Evolutionary conservation across 2,113 vertebrate species (phyloP).

Genomic region (Cercocebus atys): DNA sequence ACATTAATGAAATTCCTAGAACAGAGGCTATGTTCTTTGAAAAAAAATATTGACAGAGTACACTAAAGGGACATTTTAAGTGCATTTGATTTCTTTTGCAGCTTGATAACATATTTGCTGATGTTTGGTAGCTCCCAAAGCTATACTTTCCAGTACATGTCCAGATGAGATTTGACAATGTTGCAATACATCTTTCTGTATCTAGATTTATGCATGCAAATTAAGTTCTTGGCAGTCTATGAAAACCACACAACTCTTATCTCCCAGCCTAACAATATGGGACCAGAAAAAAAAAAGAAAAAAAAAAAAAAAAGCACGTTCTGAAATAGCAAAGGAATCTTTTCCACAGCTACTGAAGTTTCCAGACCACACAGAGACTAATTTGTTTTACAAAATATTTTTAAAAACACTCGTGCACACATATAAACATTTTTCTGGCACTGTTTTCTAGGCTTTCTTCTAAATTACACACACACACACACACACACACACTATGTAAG

Average conservation of each 20-base stretch:
- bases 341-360: not conserved
- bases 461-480: not conserved
- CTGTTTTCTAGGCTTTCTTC: not conserved
- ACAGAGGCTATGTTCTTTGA: constrained; percentile 46
- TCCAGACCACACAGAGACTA: not conserved
- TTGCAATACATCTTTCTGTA: constrained; percentile 15
- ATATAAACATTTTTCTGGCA: not conserved
- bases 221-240: not conserved
- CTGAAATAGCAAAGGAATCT: not conserved
- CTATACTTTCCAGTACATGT: not conserved
- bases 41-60: constrained; percentile 68
- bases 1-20: constrained; percentile 66
- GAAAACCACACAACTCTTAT: not conserved
- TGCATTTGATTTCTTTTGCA: constrained; percentile 64
- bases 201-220: constrained; percentile 49
- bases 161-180: constrained; percentile 45
- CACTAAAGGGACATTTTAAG: constrained; percentile 57
- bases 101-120: constrained; percentile 58
- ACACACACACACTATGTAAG: no score
- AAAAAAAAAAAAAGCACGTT: not conserved
- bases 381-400: not conserved
- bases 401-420: not conserved
- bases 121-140: constrained; percentile 34
- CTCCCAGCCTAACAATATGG: not conserved
- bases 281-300: not conserved